Evolutionary conservation across 1,140 invertebrate species (phyloP), one percentile per base, ranked within the genome.

Genomic region (Drosophila kurseongensis): DNA sequence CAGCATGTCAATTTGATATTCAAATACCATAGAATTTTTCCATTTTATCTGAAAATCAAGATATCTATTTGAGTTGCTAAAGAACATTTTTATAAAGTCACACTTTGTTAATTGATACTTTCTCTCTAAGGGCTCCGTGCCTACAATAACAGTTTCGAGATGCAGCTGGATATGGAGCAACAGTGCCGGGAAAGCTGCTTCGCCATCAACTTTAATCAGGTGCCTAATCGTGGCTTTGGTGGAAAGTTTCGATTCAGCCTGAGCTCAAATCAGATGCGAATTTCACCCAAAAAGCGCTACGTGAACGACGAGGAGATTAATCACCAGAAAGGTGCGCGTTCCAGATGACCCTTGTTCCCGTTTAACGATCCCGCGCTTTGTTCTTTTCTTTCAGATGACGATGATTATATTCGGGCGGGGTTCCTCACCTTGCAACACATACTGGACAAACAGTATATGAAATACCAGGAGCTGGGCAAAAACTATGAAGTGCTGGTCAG

Each of bases 241-340:
- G 69, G 58, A 4, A 36, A n/a, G 1, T 74, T 91, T 10, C 42
- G 16, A 1, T 91, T 90, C 40, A 81, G 74, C 12, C 29, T 91
- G 5, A 86, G 82, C 14, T 86, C 90, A 1, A 90, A 82, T 41
- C 56, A 57, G 12, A 75, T 91, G 65, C 74, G 79, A 2, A 63
- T 62, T 8, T 90, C 80, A 8, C 90, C 90, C 4, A 84, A 73
- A 18, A 86, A 84, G n/a, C 81, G 82, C 7, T 91, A 75, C 51
- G 84, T 91, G 0, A 91, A 92, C 66, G 81, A 90, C 16, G 85
- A 86, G 7, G 77, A 90, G 58, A 62, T 86, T 5, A 86, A 83
- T 69, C 72, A 76, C 40, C 72, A 77, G 29, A 91, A 81, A 36
- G 75, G 90, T 91, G 10, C 7, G 54, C 45, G n/a, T 27, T 23